These are phyloP conservation scores for Gambusia holbrooki DNA, from an alignment of 2,113 vertebrate genomes.

Conservation along the genomic window DNA sequence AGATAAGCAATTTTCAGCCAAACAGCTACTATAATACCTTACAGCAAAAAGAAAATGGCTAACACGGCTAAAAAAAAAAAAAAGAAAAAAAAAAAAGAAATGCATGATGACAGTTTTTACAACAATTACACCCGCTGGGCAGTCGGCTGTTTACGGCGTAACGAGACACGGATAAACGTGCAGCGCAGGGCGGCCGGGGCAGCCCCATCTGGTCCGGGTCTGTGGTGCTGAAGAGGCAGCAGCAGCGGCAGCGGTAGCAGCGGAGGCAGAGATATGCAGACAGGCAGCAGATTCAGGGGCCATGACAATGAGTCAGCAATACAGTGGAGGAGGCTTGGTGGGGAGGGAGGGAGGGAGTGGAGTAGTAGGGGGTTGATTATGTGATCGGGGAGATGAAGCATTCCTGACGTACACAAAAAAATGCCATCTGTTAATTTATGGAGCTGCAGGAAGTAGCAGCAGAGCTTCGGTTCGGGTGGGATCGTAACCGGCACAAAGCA, in stretches of 20 bases:
- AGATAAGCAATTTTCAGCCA: neutral
- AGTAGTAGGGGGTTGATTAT: neutral
- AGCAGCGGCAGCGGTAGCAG: constrained; percentile 37
- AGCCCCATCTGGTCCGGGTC: constrained; percentile 12
- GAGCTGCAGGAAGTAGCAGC: constrained; percentile 27
- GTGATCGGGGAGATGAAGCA: constrained; percentile 45
- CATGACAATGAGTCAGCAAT: constrained; percentile 82
- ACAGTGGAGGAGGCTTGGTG: constrained; percentile 13
- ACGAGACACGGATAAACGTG: constrained; percentile 12
- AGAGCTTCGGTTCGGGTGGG: constrained; percentile 1
- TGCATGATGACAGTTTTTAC: neutral
- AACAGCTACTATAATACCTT: neutral
- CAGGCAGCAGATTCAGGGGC: constrained; percentile 74
- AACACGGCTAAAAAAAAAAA: neutral
- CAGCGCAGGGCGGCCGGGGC: neutral
- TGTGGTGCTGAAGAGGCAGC: constrained; percentile 73
- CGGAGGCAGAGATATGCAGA: constrained; percentile 77
- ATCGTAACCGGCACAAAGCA: constrained; percentile 1
- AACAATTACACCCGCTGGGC: neutral
- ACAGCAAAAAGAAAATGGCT: neutral
- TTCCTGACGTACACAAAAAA: constrained; percentile 31
- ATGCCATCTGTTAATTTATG: constrained; percentile 46
- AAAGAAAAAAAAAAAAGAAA: neutral
- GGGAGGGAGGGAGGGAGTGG: neutral
- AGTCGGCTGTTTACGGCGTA: neutral